These are phyloP conservation scores for Limnephilus marmoratus DNA, from an alignment of 2,888 invertebrate genomes.

Conservation along the genomic window DNA sequence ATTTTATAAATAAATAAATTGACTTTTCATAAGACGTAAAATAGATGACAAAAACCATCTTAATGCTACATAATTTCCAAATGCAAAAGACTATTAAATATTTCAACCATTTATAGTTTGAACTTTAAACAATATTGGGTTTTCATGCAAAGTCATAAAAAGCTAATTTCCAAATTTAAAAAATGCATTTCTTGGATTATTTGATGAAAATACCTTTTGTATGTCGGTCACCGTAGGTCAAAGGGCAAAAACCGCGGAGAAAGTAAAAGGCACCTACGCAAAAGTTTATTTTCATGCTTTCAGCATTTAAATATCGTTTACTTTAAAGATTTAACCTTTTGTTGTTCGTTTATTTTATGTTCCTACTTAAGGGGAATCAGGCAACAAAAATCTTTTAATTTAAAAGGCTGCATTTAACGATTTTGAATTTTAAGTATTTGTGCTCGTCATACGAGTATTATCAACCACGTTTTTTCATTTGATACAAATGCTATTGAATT, in stretches of 20 bases:
- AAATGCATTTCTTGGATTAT: neutral
- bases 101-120: too few species aligned
- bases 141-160: too few species aligned
- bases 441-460: neutral
- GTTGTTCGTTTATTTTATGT: neutral
- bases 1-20: too few species aligned
- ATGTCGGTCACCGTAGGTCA: neutral
- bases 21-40: too few species aligned
- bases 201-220: neutral
- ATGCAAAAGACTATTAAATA: too few species aligned
- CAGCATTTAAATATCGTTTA: neutral
- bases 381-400: neutral
- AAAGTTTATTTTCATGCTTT: neutral
- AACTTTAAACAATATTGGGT: too few species aligned
- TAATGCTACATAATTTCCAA: too few species aligned
- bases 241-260: neutral
- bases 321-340: neutral
- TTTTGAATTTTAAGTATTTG: neutral
- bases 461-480: constrained; percentile 15
- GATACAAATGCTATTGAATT: constrained; percentile 52
- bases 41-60: too few species aligned
- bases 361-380: neutral
- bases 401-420: too few species aligned
- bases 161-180: too few species aligned
- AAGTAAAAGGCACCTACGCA: neutral